Base-by-base conservation (phyloP, 2,888 invertebrate genomes). In the Acanthosepion lycidas region DNA sequence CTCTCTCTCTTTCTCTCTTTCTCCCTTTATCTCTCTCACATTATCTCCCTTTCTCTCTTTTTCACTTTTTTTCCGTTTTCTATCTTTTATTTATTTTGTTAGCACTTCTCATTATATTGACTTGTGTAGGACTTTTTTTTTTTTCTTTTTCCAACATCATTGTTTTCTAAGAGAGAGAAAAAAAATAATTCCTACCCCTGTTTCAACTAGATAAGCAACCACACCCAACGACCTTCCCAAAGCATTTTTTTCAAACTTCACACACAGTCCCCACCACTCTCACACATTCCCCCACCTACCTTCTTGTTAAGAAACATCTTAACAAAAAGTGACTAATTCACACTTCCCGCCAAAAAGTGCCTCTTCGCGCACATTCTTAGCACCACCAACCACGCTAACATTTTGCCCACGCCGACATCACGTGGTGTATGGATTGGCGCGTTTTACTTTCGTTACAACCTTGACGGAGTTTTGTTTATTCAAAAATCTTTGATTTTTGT, bases 181-280 rank as follows among this genome's bases (percentile, higher is more conserved):
- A 78, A 33, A 78, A 15, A 33, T 33, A 33, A 33, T 33, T 23
- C n/a, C 15, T 15, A n/a, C 33, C n/a, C 78, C 12, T 33, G 33
- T 78, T n/a, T 78, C 20, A n/a, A 78, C 12, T 33, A 12, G n/a
- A 33, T 59, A 33, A 9, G n/a, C n/a, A 78, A n/a, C 78, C 78
- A n/a, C n/a, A 78, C 78, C 78, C 78, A 33, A 33, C n/a, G 18
- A n/a, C 78, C n/a, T 33, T 9, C 12, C n/a, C 15, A 0, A 0
- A n/a, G 15, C n/a, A 33, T 15, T n/a, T 15, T n/a, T 33, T 18
- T 15, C 12, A 12, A n/a, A 33, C 78, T 33, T 15, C n/a, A n/a
- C n/a, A 5, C 9, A 9, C 12, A 0, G 0, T 5, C n/a, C 5
- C 15, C 78, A 0, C n/a, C 9, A n/a, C n/a, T 18, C 78, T n/a